A percentile compares a stretch with the other conserved stretches of the same genome.
These are phyloP conservation scores for Hydrocynus forskahlii DNA, from an alignment of 2,797 vertebrate genomes.

Conservation along the genomic window DNA sequence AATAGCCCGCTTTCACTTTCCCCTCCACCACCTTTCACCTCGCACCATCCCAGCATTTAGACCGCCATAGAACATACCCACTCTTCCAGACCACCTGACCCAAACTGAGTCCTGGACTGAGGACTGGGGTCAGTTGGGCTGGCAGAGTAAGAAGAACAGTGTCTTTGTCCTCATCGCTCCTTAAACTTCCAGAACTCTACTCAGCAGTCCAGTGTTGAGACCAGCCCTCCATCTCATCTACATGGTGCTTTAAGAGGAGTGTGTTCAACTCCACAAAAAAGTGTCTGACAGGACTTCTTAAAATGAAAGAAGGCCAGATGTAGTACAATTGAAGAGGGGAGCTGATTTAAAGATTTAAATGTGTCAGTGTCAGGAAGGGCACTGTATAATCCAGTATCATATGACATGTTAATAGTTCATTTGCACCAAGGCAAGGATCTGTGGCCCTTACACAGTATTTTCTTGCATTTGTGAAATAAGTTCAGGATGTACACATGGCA, in stretches of 20 bases:
- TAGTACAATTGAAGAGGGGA: slow-evolving; percentile 25
- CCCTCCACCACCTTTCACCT: slow-evolving; percentile 71
- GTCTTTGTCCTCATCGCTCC: background rate
- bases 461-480: slow-evolving; percentile 16
- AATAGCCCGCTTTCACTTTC: slow-evolving; percentile 71
- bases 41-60: slow-evolving; percentile 74
- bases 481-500: slow-evolving; percentile 28
- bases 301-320: slow-evolving; percentile 2
- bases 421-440: slow-evolving; percentile 21
- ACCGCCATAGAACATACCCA: slow-evolving; percentile 4
- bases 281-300: slow-evolving; percentile 13
- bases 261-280: slow-evolving; percentile 29
- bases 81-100: background rate
- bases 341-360: background rate
- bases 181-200: slow-evolving; percentile 17
- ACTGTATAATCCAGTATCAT: background rate
- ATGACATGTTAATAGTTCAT: slow-evolving; percentile 18
- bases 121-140: slow-evolving; percentile 2
- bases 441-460: slow-evolving; percentile 10
- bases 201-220: slow-evolving; percentile 2
- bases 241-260: slow-evolving; percentile 39
- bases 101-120: slow-evolving; percentile 24
- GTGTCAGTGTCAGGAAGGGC: slow-evolving; percentile 7
- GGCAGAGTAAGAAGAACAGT: slow-evolving; percentile 18
- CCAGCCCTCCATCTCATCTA: slow-evolving; percentile 22